A percentile compares a stretch with the other conserved stretches of the same genome.
These are phyloP conservation scores for Rhynchonycteris naso DNA, from an alignment of 2,797 vertebrate genomes.

Conservation along the genomic window DNA sequence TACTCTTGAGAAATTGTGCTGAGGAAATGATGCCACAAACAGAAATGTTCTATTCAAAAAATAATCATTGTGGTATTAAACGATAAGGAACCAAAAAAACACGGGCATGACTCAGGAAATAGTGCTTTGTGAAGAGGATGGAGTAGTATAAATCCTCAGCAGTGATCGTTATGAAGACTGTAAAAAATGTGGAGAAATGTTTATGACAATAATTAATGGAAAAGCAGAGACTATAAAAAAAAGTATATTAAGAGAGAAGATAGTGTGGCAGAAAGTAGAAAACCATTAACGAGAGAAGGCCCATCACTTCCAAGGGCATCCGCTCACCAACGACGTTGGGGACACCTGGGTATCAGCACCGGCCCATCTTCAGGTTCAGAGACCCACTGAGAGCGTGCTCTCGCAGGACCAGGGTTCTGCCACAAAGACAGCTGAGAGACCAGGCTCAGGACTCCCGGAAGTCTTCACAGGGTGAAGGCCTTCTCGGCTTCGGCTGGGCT, in stretches of 20 bases:
- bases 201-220: neutral
- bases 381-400: accelerated
- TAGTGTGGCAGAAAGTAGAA: neutral
- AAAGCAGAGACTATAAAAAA: neutral
- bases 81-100: constrained; percentile 5
- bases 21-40: constrained; percentile 44
- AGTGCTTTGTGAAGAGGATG: neutral
- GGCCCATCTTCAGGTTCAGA: neutral
- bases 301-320: neutral
- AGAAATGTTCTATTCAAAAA: constrained; percentile 17
- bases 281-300: neutral
- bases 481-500: accelerated
- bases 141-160: neutral
- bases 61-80: neutral
- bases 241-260: neutral
- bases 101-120: neutral
- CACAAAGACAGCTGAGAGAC: neutral
- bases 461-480: accelerated
- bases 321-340: accelerated
- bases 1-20: neutral
- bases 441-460: neutral
- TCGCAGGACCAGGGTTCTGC: accelerated
- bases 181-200: neutral
- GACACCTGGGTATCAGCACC: accelerated
- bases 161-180: neutral